Evolutionary conservation across 1,140 invertebrate species (phyloP).

Genomic region (Drosophila pseudoananassae): DNA sequence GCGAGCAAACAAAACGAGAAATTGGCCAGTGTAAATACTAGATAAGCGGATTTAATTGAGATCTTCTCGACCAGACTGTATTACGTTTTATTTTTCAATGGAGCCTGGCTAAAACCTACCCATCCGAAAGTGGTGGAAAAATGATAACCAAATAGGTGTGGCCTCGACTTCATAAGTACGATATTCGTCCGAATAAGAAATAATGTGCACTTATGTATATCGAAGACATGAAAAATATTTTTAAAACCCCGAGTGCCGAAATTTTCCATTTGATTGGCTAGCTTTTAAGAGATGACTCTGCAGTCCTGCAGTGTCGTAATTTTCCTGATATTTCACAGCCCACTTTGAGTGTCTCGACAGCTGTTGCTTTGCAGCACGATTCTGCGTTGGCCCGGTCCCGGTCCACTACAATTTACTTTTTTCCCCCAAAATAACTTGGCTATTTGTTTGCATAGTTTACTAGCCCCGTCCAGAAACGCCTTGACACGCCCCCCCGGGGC

Average conservation of each 20-base stretch:
- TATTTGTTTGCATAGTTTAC: conserved; percentile 66
- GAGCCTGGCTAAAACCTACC: conserved; percentile 2
- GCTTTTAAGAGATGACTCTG: conserved; percentile 15
- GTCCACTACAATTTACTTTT: conserved; percentile 28
- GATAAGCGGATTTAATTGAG: conserved; percentile 60
- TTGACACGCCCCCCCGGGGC: conserved; percentile 4
- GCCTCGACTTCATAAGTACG: not conserved
- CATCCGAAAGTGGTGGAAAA: conserved; percentile 36
- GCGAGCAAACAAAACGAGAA: conserved; percentile 36
- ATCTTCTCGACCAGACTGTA: conserved; percentile 20
- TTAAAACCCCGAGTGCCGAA: not conserved
- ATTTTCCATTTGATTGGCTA: conserved; percentile 4
- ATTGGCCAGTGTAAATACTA: conserved; percentile 45
- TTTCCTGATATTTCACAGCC: conserved; percentile 35
- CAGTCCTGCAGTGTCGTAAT: conserved; percentile 24
- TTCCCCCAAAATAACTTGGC: conserved; percentile 38
- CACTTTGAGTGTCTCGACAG: conserved; percentile 38
- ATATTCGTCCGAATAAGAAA: not conserved
- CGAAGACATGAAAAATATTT: not conserved
- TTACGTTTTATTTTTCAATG: conserved; percentile 21
- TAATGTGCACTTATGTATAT: conserved; percentile 2
- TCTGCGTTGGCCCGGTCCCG: conserved; percentile 2
- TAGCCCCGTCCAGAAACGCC: conserved; percentile 45
- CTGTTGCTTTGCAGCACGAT: conserved; percentile 44
- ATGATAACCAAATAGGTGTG: conserved; percentile 10